Evolutionary conservation across 92 coral and sea anemone species (phyloP), one percentile per base, ranked within the genome.

Genomic region (Parazoanthus darwini): DNA sequence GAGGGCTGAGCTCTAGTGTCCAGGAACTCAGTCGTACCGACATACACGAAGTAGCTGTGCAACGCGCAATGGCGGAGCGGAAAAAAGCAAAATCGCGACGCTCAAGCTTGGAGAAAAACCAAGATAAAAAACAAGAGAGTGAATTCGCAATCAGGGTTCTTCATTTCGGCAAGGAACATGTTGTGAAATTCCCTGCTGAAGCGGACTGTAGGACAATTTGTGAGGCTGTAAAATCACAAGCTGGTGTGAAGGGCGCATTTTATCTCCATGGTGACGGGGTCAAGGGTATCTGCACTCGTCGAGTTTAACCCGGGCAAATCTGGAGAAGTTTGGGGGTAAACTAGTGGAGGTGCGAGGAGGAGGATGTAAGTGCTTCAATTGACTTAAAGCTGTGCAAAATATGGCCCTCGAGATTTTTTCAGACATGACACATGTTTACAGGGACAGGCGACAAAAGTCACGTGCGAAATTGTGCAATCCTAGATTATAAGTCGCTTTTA

Each of bases 311-410:
- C 65, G 89, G 26, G 82, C 88, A 66, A 94, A 94, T 77, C 88
- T 94, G 25, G 88, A 89, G 46, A 92, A 90, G 81, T 90, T 94
- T 37, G 89, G 91, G 5, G 94, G 92, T 20, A 86, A 86, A 65
- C 67, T 88, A 36, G 78, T 94, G 77, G 95, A 92, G 79, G 83
- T 94, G 23, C 93, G 98, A 85, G 98, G 98, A 4, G 98, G 98
- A 58, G 93, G 92, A 77, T 94, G 98, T 94, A 85, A 93, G 98
- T 92, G 74, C 11, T 74, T 72, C 5, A 48, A 38, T 74, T 74
- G 14, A 5, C 35, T 4, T 7, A 38, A 8, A 8, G 79, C 18
- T 22, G 39, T 33, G 78, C 9, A 16, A 29, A 29, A 1, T 8
- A 39, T 18, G 33, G 43, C 51, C 22, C 16, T 43, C 23, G 66